Evolutionary conservation across 1,140 invertebrate genomes (phyloP).

Genomic region (Drosophila azteca): DNA sequence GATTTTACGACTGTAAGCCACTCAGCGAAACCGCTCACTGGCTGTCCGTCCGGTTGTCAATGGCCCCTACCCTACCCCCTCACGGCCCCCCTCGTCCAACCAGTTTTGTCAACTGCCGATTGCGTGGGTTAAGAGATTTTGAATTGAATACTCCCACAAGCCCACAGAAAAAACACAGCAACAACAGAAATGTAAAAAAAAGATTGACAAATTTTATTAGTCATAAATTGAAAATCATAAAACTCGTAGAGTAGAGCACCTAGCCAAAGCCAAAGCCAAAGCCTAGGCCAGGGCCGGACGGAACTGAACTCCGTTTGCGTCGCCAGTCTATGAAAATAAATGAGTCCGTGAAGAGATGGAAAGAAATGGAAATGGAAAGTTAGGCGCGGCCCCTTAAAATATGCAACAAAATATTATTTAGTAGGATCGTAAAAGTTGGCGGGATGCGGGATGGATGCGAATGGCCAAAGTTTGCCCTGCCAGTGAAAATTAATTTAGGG

Average conservation of each 20-base stretch:
- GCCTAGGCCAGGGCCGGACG: too few species aligned
- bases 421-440: conserved; percentile 61
- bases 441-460: conserved; percentile 24
- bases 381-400: conserved; percentile 45
- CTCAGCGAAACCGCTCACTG: conserved; percentile 46
- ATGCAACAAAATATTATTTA: conserved; percentile 77
- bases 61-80: neutral
- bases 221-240: conserved; percentile 75
- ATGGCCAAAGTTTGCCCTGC: conserved; percentile 58
- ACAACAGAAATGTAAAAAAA: conserved; percentile 16
- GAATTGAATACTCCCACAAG: conserved; percentile 73
- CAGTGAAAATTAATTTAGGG: conserved; percentile 40
- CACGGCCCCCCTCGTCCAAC: conserved; percentile 15
- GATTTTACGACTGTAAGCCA: conserved; percentile 72
- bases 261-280: too few species aligned
- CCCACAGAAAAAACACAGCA: neutral
- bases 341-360: conserved; percentile 51
- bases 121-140: conserved; percentile 58
- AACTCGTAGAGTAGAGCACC: conserved; percentile 42
- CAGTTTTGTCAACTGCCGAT: conserved; percentile 49
- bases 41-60: conserved; percentile 31
- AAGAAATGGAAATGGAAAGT: conserved; percentile 21
- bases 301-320: conserved; percentile 15
- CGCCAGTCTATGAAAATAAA: conserved; percentile 69
- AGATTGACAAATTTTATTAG: conserved; percentile 75